Conservation (phyloP, 2,113 vertebrate species). For the Oryctolagus cuniculus region DNA sequence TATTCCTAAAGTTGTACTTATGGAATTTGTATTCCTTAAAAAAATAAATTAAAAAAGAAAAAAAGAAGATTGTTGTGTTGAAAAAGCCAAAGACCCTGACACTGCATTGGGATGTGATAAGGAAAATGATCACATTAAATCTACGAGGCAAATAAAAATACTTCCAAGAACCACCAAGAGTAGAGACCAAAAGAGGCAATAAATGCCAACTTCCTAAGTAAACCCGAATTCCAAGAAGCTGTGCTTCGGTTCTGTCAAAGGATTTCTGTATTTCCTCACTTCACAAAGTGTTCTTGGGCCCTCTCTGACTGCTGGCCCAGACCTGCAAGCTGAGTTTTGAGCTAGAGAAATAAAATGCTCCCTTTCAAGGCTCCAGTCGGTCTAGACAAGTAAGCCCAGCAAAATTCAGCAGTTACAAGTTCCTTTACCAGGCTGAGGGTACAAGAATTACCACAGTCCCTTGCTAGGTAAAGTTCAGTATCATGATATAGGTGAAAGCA, state of each 20-base stretch:
- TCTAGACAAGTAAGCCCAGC: background rate
- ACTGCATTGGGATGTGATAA: background rate
- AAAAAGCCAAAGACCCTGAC: background rate
- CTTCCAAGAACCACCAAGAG: background rate
- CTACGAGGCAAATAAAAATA: conserved; percentile 11
- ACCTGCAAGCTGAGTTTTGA: background rate
- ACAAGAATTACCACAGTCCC: background rate
- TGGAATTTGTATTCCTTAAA: too few species aligned
- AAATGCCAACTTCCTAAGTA: conserved; percentile 15
- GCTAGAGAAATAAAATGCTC: background rate
- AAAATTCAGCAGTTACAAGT: background rate
- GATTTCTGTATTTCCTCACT: background rate
- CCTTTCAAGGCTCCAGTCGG: background rate
- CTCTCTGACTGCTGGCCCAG: background rate
- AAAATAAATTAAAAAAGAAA: background rate
- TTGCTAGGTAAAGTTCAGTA: background rate
- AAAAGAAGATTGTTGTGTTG: background rate
- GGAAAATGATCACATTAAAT: background rate
- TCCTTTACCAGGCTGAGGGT: background rate
- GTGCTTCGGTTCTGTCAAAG: background rate
- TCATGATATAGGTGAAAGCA: background rate
- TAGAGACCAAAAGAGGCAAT: background rate
- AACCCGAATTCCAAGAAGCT: background rate
- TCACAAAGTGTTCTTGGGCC: background rate
- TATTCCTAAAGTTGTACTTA: too few species aligned